Conservation (phyloP, 2,797 vertebrate species). For the Pseudochromis fuscus region DNA sequence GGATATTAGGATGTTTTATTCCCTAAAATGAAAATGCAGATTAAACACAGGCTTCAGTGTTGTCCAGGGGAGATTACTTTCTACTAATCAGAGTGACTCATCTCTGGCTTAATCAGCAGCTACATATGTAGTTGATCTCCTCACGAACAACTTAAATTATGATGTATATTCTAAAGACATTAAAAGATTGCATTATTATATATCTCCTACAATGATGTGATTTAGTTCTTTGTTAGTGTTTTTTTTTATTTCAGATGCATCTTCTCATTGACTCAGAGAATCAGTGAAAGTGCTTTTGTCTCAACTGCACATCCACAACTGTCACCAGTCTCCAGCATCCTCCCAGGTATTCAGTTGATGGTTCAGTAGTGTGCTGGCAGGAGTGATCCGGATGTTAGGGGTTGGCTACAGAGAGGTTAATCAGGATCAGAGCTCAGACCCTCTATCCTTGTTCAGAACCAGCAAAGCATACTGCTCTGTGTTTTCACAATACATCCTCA, state of each 20-base stretch:
- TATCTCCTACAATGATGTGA: neutral
- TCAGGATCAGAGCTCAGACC: constrained; percentile 69
- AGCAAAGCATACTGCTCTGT: constrained; percentile 72
- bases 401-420: constrained; percentile 63
- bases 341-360: constrained; percentile 43
- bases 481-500: constrained; percentile 73
- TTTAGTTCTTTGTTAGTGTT: neutral
- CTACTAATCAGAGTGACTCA: constrained; percentile 23
- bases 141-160: neutral
- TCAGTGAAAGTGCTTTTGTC: neutral
- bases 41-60: neutral
- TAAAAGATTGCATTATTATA: neutral
- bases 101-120: constrained; percentile 18
- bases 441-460: constrained; percentile 70
- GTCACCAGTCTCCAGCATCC: constrained; percentile 16
- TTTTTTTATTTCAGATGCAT: neutral
- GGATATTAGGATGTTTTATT: constrained; percentile 6
- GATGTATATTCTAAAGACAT: neutral
- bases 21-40: constrained; percentile 12
- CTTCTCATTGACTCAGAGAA: constrained; percentile 6
- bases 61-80: constrained; percentile 17
- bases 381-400: constrained; percentile 62
- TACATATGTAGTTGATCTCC: neutral
- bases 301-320: neutral
- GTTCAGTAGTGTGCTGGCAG: constrained; percentile 52